Evolutionary conservation across 2,888 invertebrate genomes (phyloP).

Genomic region (Polydrusus cervinus): DNA sequence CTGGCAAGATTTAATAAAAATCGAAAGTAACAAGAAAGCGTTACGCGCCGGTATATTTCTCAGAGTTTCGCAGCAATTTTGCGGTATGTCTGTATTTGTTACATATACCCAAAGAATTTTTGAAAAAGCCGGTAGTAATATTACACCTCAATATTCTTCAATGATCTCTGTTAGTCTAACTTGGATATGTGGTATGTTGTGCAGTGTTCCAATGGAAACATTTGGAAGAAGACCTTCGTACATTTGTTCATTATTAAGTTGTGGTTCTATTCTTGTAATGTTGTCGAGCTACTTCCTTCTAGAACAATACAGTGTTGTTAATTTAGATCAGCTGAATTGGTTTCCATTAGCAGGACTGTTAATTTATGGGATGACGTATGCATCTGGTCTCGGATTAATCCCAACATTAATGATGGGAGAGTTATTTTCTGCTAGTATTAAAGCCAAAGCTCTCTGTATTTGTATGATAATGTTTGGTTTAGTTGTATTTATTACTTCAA

Average conservation of each 20-base stretch:
- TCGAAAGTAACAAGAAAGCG: slow-evolving; percentile 63
- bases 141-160: slow-evolving; percentile 62
- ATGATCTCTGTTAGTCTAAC: slow-evolving; percentile 61
- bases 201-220: slow-evolving; percentile 60
- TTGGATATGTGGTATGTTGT: slow-evolving; percentile 54
- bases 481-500: slow-evolving; percentile 52
- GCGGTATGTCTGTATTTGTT: slow-evolving; percentile 62
- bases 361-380: slow-evolving; percentile 47
- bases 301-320: slow-evolving; percentile 53
- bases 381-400: slow-evolving; percentile 59
- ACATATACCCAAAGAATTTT: slow-evolving; percentile 66
- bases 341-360: slow-evolving; percentile 63
- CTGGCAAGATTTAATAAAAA: slow-evolving; percentile 63
- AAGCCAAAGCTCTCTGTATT: slow-evolving; percentile 60
- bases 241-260: slow-evolving; percentile 60
- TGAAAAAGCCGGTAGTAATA: slow-evolving; percentile 63
- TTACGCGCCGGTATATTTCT: slow-evolving; percentile 62
- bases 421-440: slow-evolving; percentile 64
- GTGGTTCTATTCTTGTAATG: slow-evolving; percentile 41
- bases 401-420: slow-evolving; percentile 61
- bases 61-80: slow-evolving; percentile 64
- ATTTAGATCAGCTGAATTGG: slow-evolving; percentile 59
- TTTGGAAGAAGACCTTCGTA: slow-evolving; percentile 62
- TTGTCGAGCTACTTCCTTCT: slow-evolving; percentile 61
- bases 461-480: slow-evolving; percentile 23